Evolutionary conservation across 2,797 vertebrate genomes (phyloP), one percentile per base, ranked within the genome.

Genomic region (Bovichtus variegatus): DNA sequence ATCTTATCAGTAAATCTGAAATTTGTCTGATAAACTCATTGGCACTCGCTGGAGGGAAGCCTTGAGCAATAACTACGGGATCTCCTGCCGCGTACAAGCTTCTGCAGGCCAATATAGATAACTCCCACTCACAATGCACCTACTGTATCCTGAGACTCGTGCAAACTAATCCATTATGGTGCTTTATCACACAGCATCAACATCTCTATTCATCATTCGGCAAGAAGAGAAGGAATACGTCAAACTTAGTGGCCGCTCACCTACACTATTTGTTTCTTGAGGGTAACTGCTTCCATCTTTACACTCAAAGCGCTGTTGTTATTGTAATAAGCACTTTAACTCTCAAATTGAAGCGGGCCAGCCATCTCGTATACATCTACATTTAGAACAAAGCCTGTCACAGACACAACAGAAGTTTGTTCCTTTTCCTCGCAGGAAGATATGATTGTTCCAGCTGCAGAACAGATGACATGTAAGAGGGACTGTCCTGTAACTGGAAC

Each of bases 11-110:
- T 71, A 79, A 89, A 90, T 85, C 86, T 89, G 87, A 87, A 90
- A 82, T 85, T 78, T 25, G 27, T 79, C 87, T 91, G 87, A 92
- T 92, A 89, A 93, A 93, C 87, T 91, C 90, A 93, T 90, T 83
- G 90, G 76, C 84, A 76, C 82, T 87, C 47, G 78, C 91, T 76
- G 40, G 76, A 89, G 85, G 90, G 85, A 89, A 74, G 91, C 91
- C 89, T 87, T 44, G 5, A 88, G 92, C 92, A 87, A 89, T 87
- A 89, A 86, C 86, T 83, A 71, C 46, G 46, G 73, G 80, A 82
- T 85, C 85, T 83, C 86, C 80, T 87, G 86, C 91, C 70, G 66
- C 60, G 82, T 71, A 71, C 81, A 76, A 75, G 89, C 81, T 69
- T 82, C 82, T 78, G 66, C 72, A 59, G 87, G 79, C 83, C 84